Evolutionary conservation across 1,140 invertebrate species (phyloP), one percentile per base, ranked within the genome.

Genomic region (Tachypleus tridentatus): DNA sequence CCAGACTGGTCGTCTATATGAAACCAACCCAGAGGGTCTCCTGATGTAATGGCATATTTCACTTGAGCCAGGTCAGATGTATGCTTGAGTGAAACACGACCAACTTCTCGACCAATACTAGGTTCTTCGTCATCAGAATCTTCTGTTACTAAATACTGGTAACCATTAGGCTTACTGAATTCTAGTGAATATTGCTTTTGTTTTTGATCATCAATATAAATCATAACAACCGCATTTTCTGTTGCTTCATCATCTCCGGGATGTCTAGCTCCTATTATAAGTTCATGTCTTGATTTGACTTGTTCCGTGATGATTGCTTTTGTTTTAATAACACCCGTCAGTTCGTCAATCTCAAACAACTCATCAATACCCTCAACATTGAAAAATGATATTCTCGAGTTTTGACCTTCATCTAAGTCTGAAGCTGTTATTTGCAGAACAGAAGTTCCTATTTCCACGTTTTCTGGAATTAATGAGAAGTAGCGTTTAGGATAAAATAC

Each of bases 341-440:
- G 80, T 51, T 85, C 77, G 74, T 95, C 88, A 64, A 95, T 91
- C 49, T 81, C 77, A 76, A 94, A 94, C 90, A 91, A 93, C 67
- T 85, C 83, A 57, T 88, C 88, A 74, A 93, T 92, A 1, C 91
- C 91, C 50, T 86, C 86, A 49, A 89, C 86, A 70, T 94, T 89
- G 48, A 87, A 86, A 73, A 94, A 94, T 75, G 83, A 88, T 65
- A 93, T 88, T 74, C 87, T 84, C 0, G 91, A 89, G 78, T 94
- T 94, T 1, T 93, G 83, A 0, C 91, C 90, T 0, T 87, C 87
- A 75, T 94, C 91, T 74, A 91, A 89, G 75, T 94, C 91, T 1
- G 87, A 90, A 3, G 91, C 91, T 3, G 85, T 87, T 51, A 93
- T 91, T 50, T 89, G 87, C 0, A 88, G 87, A 0, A 94, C 87